These are phyloP conservation scores for Diplazon laetatorius DNA, from an alignment of 2,888 invertebrate species.

Conservation along the genomic window DNA sequence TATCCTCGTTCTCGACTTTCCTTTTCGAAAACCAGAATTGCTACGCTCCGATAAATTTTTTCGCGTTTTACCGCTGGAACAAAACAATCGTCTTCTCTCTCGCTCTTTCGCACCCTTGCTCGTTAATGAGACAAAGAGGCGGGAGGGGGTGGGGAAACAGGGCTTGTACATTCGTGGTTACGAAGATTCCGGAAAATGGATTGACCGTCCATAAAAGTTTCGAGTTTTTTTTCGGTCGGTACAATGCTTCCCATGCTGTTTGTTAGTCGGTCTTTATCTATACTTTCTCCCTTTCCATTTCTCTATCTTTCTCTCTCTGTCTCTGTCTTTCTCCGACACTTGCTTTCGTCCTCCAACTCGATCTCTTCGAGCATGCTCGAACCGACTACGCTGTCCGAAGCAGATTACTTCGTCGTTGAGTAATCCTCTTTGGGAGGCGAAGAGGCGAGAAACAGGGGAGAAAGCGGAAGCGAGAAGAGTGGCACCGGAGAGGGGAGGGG, in stretches of 20 bases:
- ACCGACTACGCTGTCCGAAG: slow-evolving; percentile 48
- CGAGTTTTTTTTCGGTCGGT: slow-evolving; percentile 9
- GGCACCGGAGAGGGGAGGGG: background rate
- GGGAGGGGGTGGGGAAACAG: too few relatives aligned
- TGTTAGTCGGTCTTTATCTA: slow-evolving; percentile 21
- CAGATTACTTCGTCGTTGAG: slow-evolving; percentile 53
- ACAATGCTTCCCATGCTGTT: slow-evolving; percentile 33
- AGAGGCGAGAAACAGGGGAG: slow-evolving; percentile 47
- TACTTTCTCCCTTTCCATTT: slow-evolving; percentile 8
- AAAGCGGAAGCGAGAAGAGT: slow-evolving; percentile 8
- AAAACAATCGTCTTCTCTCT: slow-evolving; percentile 1
- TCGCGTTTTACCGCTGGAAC: slow-evolving; percentile 7
- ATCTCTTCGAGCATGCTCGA: slow-evolving; percentile 30
- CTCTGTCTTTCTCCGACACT: slow-evolving; percentile 8
- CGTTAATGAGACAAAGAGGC: background rate
- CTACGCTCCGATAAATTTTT: slow-evolving; percentile 8
- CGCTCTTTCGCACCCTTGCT: background rate
- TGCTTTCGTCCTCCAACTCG: background rate
- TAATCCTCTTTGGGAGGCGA: slow-evolving; percentile 53
- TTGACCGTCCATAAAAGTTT: slow-evolving; percentile 16
- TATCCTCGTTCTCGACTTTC: background rate
- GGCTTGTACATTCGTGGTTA: background rate
- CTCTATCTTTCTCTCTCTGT: slow-evolving; percentile 3
- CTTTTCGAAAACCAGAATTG: slow-evolving; percentile 11
- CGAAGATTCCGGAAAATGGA: slow-evolving; percentile 11